A percentile compares a stretch with the other conserved stretches of the same genome.
phyloP scores from a whole-genome alignment of 2,797 vertebrate species.

The Sebastes diaconus region DNA sequence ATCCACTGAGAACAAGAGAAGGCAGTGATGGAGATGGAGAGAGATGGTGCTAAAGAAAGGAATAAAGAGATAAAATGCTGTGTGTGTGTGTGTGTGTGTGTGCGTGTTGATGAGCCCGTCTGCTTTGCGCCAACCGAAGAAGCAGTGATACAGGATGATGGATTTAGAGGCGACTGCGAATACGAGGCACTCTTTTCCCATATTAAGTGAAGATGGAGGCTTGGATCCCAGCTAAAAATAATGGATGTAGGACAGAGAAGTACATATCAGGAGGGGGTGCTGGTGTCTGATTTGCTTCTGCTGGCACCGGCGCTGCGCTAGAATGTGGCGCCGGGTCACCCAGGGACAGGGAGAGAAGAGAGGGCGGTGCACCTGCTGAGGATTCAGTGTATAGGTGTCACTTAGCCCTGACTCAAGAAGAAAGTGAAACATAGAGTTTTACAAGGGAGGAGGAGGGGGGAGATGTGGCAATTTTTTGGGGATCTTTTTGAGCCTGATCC shows the following conservation, averaged over 20 bases:
- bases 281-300: constrained; percentile 78
- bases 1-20: constrained; percentile 6
- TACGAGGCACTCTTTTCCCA: constrained; percentile 66
- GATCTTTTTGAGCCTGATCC: background rate
- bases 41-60: constrained; percentile 5
- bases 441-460: background rate
- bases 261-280: constrained; percentile 64
- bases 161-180: constrained; percentile 39
- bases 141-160: constrained; percentile 20
- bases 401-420: constrained; percentile 59
- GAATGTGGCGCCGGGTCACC: constrained; percentile 78
- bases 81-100: background rate
- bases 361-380: constrained; percentile 58
- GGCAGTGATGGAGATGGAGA: constrained; percentile 19
- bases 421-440: constrained; percentile 56
- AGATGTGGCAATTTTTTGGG: background rate
- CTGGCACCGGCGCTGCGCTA: constrained; percentile 69
- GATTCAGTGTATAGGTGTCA: constrained; percentile 61
- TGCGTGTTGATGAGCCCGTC: background rate
- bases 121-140: constrained; percentile 26
- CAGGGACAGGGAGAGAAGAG: constrained; percentile 63
- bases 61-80: background rate
- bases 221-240: constrained; percentile 84
- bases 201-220: constrained; percentile 78
- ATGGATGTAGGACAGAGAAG: constrained; percentile 70